phyloP scores from a whole-genome alignment of 1,140 invertebrate species.

The Bombyx mori region ASM3026992v2 NC_085107.1:9846001-9846500 shows the following conservation, averaged over 20 bases:
- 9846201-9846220: slow-evolving; percentile 13
- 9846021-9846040: neutral
- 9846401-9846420: slow-evolving; percentile 87
- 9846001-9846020: neutral
- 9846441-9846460: slow-evolving; percentile 79
- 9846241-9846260: slow-evolving; percentile 21
- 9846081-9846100: neutral
- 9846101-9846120: slow-evolving; percentile 3
- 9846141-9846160: neutral
- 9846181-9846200: slow-evolving; percentile 5
- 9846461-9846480: slow-evolving; percentile 81
- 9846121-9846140: slow-evolving; percentile 4
- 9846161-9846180: slow-evolving; percentile 1
- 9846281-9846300: slow-evolving; percentile 81
- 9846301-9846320: slow-evolving; percentile 78
- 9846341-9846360: slow-evolving; percentile 80
- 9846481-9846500: slow-evolving; percentile 81
- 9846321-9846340: slow-evolving; percentile 80
- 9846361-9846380: slow-evolving; percentile 84
- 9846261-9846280: slow-evolving; percentile 74
- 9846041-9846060: neutral
- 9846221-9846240: slow-evolving; percentile 49
- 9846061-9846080: neutral
- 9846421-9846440: slow-evolving; percentile 80
- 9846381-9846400: slow-evolving; percentile 81